These are phyloP conservation scores for Acestrorhynchus altus DNA, from an alignment of 2,797 vertebrate genomes.

Conservation along the genomic window DNA sequence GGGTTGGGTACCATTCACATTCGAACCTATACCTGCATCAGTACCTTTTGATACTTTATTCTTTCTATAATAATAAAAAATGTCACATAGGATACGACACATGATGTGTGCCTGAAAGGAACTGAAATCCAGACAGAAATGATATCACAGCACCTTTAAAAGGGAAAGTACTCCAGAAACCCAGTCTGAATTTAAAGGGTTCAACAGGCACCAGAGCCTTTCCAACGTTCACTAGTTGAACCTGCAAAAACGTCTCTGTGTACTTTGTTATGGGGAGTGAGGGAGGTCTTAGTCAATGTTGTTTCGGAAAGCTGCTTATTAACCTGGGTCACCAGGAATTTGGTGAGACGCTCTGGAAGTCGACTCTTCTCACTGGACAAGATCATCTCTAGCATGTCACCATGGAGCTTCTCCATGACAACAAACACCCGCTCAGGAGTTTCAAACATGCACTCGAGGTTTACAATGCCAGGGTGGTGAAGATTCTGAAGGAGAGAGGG, in stretches of 20 bases:
- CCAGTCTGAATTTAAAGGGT: too few relatives aligned
- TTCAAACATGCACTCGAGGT: conserved; percentile 98
- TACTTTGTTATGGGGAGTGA: background rate
- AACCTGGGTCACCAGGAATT: conserved; percentile 97
- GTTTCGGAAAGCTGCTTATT: background rate
- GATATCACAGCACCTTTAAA: too few relatives aligned
- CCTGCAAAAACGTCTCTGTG: background rate
- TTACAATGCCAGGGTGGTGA: conserved; percentile 97
- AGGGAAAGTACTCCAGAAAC: too few relatives aligned
- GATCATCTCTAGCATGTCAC: conserved; percentile 99
- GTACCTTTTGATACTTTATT: too few relatives aligned
- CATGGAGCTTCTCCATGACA: conserved; percentile 98
- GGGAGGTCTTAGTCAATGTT: background rate
- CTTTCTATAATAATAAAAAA: too few relatives aligned
- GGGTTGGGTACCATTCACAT: too few relatives aligned
- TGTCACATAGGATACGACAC: too few relatives aligned
- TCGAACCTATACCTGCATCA: too few relatives aligned
- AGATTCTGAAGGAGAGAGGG: conserved; percentile 81
- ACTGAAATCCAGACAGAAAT: too few relatives aligned
- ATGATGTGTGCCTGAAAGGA: too few relatives aligned
- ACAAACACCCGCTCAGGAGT: conserved; percentile 96
- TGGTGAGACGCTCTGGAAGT: conserved; percentile 93
- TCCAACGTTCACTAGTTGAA: too few relatives aligned
- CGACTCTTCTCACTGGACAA: conserved; percentile 96
- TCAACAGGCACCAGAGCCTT: too few relatives aligned